Conservation (phyloP, 2,113 vertebrate species). For the Hoplias malabaricus region DNA sequence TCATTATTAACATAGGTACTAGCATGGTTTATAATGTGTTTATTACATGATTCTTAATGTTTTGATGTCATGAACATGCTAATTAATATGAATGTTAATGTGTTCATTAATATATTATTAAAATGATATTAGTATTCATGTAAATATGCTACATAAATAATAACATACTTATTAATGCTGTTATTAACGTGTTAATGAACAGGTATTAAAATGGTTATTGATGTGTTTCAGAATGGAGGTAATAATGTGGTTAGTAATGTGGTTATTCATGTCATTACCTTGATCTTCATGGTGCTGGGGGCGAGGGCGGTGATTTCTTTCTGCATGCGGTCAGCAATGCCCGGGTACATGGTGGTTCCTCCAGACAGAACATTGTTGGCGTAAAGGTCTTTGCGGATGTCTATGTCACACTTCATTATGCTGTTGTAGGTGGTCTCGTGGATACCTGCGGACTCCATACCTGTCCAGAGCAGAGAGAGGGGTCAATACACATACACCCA, state of each 20-base stretch:
- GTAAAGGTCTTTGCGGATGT: slow-evolving; percentile 86
- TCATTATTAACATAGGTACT: too few species aligned
- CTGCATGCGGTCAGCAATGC: slow-evolving; percentile 76
- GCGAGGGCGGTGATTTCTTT: slow-evolving; percentile 82
- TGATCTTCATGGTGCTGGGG: slow-evolving; percentile 90
- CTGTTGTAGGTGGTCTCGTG: slow-evolving; percentile 90
- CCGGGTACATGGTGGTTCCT: slow-evolving; percentile 72
- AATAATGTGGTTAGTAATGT: neutral
- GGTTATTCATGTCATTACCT: slow-evolving; percentile 65
- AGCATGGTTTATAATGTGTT: too few species aligned
- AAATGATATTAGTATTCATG: too few species aligned
- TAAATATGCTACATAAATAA: too few species aligned
- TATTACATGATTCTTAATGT: too few species aligned
- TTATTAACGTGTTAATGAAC: too few species aligned
- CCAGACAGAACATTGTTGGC: slow-evolving; percentile 85
- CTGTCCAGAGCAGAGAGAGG: slow-evolving; percentile 52
- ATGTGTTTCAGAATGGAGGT: too few species aligned
- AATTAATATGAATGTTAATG: too few species aligned
- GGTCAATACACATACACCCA: neutral
- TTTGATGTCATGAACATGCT: too few species aligned
- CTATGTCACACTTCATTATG: slow-evolving; percentile 90
- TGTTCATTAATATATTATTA: too few species aligned
- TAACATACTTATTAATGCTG: too few species aligned
- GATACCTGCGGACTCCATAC: slow-evolving; percentile 89
- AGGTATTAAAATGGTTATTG: too few species aligned